Conservation (phyloP, 1,140 invertebrate genomes). For the Anagrus nilaparvatae region DNA sequence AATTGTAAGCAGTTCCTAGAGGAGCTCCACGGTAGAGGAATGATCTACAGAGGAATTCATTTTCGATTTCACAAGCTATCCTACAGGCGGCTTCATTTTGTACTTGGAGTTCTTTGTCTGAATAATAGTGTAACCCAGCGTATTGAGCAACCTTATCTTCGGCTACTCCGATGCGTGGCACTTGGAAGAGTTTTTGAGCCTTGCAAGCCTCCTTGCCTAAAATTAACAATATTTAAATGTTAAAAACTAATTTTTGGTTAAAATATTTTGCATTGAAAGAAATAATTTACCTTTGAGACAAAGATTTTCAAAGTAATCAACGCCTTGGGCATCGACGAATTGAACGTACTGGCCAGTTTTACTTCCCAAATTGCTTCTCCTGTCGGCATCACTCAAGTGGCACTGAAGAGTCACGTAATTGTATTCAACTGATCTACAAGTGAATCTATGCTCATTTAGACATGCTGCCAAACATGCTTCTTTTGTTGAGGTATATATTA, state of each 20-base stretch:
- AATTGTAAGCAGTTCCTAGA: slow-evolving; percentile 70
- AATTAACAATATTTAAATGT: slow-evolving; percentile 11
- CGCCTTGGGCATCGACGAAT: slow-evolving; percentile 78
- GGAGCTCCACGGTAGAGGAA: slow-evolving; percentile 74
- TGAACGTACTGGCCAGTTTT: slow-evolving; percentile 74
- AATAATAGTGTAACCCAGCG: slow-evolving; percentile 83
- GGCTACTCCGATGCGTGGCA: slow-evolving; percentile 75
- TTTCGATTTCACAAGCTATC: slow-evolving; percentile 83
- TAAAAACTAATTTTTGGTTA: not conserved
- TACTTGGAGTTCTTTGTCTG: slow-evolving; percentile 80
- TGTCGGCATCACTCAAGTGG: slow-evolving; percentile 77
- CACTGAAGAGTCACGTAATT: slow-evolving; percentile 88
- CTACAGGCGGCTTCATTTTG: slow-evolving; percentile 74
- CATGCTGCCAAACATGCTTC: slow-evolving; percentile 87
- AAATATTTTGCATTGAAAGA: slow-evolving; percentile 3
- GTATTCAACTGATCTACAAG: slow-evolving; percentile 85
- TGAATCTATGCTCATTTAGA: slow-evolving; percentile 84
- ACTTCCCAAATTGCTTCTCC: no score
- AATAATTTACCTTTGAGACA: slow-evolving; percentile 62
- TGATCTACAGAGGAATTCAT: slow-evolving; percentile 85
- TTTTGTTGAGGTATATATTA: slow-evolving; percentile 88
- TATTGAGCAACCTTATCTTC: slow-evolving; percentile 86
- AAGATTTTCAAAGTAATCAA: slow-evolving; percentile 94
- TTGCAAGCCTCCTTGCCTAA: slow-evolving; percentile 69
- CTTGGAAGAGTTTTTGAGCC: slow-evolving; percentile 61